phyloP scores from a whole-genome alignment of 2,113 vertebrate species.

The Rana temporaria region DNA sequence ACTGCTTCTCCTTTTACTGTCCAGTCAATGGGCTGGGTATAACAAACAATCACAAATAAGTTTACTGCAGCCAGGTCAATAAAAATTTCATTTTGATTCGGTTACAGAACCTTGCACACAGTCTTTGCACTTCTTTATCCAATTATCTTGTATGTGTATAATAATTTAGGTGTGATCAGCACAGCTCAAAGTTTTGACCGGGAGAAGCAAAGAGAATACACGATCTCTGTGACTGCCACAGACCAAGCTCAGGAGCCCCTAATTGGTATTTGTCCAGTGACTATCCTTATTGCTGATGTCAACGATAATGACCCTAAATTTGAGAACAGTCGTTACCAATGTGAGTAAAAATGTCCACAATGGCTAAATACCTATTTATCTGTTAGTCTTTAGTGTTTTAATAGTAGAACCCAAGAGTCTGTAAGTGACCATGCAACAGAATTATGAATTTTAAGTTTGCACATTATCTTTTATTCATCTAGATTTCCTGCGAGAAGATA shows the following conservation, averaged over 20 bases:
- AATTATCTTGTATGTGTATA: not conserved
- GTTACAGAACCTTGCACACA: too few species aligned
- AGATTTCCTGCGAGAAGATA: constrained; percentile 88
- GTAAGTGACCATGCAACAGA: not conserved
- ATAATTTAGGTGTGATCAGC: constrained; percentile 77
- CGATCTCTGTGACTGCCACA: constrained; percentile 80
- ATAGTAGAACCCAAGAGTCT: not conserved
- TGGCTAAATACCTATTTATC: not conserved
- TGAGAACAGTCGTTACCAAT: constrained; percentile 87
- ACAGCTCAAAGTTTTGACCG: constrained; percentile 82
- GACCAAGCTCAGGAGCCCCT: constrained; percentile 85
- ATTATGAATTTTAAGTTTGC: not conserved
- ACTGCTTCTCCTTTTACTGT: too few species aligned
- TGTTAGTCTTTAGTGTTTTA: not conserved
- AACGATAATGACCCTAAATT: constrained; percentile 91
- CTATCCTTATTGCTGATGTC: constrained; percentile 77
- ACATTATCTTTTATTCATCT: constrained; percentile 13
- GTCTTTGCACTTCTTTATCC: not conserved
- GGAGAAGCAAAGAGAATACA: constrained; percentile 81
- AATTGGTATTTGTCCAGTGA: constrained; percentile 83
- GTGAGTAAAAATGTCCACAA: constrained; percentile 65
- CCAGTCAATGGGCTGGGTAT: too few species aligned
- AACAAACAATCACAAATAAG: too few species aligned
- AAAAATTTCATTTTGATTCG: too few species aligned
- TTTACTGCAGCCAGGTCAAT: too few species aligned